A percentile compares a stretch with the other conserved stretches of the same genome.
Conservation (phyloP, 2,113 vertebrate genomes). For the Geococcyx californianus region DNA sequence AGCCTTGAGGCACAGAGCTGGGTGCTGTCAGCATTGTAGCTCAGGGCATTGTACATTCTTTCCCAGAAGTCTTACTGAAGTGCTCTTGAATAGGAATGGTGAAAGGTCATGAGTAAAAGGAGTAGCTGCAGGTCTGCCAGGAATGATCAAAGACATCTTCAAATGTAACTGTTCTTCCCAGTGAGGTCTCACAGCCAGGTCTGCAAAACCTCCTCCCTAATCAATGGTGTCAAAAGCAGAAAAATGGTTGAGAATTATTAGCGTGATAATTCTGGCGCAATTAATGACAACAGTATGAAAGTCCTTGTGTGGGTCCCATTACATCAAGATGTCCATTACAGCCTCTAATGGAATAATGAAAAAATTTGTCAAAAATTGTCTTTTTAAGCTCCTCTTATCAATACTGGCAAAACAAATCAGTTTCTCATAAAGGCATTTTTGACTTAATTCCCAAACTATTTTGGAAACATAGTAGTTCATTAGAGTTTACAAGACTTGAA, state of each 20-base stretch:
- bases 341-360: background rate
- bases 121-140: background rate
- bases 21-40: constrained; percentile 23
- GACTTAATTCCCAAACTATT: background rate
- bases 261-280: background rate
- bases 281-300: background rate
- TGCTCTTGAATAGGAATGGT: constrained; percentile 13
- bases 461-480: background rate
- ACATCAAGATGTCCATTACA: background rate
- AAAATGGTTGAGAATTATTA: background rate
- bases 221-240: background rate
- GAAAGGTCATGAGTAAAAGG: constrained; percentile 14
- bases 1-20: background rate
- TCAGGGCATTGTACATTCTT: constrained; percentile 4
- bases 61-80: constrained; percentile 32
- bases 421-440: background rate
- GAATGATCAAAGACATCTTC: background rate
- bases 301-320: background rate
- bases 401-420: background rate
- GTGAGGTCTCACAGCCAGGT: background rate
- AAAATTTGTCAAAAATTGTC: background rate
- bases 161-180: background rate
- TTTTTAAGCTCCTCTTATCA: background rate
- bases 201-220: constrained; percentile 10
- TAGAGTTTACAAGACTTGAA: background rate